Percentiles rank a stretch among this genome's conserved stretches.
Conservation (phyloP, 1,140 invertebrate genomes). For the Mizuhopecten yessoensis region DNA sequence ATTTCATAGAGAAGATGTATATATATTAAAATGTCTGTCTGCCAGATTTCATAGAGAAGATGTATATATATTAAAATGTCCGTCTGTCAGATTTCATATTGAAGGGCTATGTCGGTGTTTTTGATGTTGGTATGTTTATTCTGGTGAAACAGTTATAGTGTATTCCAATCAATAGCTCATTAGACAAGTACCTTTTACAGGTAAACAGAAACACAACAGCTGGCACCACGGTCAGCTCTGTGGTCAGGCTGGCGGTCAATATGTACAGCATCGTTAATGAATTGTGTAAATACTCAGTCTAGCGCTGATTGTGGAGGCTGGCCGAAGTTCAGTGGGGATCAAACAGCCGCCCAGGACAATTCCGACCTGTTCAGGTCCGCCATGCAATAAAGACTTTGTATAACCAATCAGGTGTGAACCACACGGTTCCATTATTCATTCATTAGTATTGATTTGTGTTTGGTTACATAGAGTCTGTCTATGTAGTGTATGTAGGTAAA, state of each 20-base stretch:
- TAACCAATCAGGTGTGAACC: background rate
- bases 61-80: no score
- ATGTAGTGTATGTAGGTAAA: background rate
- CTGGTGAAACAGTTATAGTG: background rate
- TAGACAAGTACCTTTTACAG: slow-evolving; percentile 27
- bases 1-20: background rate
- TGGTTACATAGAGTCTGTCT: background rate
- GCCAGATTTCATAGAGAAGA: no score
- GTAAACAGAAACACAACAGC: background rate
- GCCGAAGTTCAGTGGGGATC: background rate
- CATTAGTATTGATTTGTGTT: background rate
- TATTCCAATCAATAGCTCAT: slow-evolving; percentile 11
- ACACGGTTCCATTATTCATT: slow-evolving; percentile 17
- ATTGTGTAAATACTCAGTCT: slow-evolving; percentile 21
- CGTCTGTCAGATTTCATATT: no score
- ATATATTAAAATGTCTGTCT: no score
- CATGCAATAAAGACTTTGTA: background rate
- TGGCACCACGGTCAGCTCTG: background rate
- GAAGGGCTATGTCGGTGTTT: background rate
- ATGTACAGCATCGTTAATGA: slow-evolving; percentile 23
- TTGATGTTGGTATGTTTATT: slow-evolving; percentile 1
- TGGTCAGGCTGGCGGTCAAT: no score
- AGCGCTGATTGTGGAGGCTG: slow-evolving; percentile 29
- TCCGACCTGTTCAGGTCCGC: background rate
- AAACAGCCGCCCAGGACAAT: background rate